These are phyloP conservation scores for Macroglossus sobrinus DNA, from an alignment of 2,113 vertebrate genomes.

Conservation along the genomic window DNA sequence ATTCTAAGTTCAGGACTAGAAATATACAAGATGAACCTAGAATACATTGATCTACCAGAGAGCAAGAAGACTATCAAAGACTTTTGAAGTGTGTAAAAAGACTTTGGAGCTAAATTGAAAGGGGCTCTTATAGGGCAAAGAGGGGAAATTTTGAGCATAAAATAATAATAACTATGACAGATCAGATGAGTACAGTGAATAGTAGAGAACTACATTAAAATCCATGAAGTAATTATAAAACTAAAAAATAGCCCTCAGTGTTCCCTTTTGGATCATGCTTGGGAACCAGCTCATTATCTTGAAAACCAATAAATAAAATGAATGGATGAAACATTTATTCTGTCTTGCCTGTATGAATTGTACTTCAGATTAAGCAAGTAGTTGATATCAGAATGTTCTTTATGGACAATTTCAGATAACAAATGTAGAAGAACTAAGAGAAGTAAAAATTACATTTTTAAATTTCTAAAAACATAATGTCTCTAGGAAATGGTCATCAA, in stretches of 20 bases:
- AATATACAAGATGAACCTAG: background rate
- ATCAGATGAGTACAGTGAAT: background rate
- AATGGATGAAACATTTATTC: background rate
- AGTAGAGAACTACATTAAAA: background rate
- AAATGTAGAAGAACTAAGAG: background rate
- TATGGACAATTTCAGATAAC: background rate
- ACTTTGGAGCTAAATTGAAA: background rate
- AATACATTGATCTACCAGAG: background rate
- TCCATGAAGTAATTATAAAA: background rate
- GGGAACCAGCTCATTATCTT: background rate
- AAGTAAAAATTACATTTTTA: background rate
- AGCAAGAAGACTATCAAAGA: background rate
- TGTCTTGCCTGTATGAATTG: background rate
- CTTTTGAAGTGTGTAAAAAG: background rate
- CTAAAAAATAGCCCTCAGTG: background rate
- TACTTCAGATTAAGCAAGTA: background rate
- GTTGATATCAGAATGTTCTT: background rate
- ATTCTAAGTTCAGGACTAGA: background rate
- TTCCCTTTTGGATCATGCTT: background rate
- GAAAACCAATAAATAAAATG: background rate
- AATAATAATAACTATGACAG: background rate
- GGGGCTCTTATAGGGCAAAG: background rate
- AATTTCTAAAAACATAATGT: background rate
- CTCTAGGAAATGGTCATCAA: background rate
- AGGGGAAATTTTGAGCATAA: background rate